A percentile compares a stretch with the other conserved stretches of the same genome.
phyloP scores from a whole-genome alignment of 2,797 vertebrate species.

The Peromyscus attwateri region DNA sequence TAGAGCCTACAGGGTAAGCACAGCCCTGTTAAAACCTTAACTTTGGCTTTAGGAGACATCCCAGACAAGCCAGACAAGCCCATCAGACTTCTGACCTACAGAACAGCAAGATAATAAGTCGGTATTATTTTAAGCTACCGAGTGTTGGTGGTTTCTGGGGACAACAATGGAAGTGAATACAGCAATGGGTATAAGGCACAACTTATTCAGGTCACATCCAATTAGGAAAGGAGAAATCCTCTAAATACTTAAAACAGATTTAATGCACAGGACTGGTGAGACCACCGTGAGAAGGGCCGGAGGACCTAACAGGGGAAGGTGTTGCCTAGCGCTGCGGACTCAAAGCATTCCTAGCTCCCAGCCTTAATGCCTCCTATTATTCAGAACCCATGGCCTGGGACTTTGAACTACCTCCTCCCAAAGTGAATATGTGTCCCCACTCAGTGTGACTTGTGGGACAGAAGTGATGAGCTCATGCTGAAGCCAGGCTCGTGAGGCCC shows the following conservation, averaged over 20 bases:
- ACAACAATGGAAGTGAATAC: neutral
- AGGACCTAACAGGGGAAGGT: fast-evolving
- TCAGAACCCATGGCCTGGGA: neutral
- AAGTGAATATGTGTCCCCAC: no score
- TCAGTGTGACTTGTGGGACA: neutral
- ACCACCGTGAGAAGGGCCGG: no score
- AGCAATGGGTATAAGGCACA: neutral
- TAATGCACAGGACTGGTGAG: neutral
- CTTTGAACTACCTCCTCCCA: neutral
- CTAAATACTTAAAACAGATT: neutral
- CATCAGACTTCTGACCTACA: neutral
- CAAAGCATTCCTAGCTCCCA: neutral
- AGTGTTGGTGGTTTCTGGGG: neutral
- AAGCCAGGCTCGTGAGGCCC: neutral
- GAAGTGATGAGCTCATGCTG: neutral
- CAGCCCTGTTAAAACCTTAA: neutral
- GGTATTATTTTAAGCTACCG: neutral
- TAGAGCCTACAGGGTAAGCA: neutral
- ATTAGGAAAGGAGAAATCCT: neutral
- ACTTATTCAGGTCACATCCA: neutral
- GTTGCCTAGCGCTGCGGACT: no score
- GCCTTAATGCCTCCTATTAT: fast-evolving
- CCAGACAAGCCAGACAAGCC: neutral
- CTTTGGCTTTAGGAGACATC: neutral
- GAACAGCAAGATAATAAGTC: neutral